Base-by-base conservation (phyloP, 2,113 vertebrate genomes). In the Ceyx margarethae region DNA sequence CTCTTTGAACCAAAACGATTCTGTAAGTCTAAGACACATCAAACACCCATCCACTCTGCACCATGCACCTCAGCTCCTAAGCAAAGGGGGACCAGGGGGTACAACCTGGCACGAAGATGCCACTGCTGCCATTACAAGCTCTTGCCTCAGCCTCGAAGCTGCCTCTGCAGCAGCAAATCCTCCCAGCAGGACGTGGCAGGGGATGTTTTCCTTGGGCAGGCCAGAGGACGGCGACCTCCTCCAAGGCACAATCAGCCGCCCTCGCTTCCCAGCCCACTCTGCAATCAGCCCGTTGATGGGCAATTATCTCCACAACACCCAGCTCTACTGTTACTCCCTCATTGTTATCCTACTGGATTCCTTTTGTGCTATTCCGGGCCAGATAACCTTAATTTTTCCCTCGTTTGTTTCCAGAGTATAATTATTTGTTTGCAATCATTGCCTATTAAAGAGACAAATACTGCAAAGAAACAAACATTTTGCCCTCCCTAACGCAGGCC, bases 391-490 rank as follows among this genome's bases (percentile, higher is more conserved):
- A 95, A 96, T 97, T 96, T 95, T 88, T 3, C 61, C 94, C 95
- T 90, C 81, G 87, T 97, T 97, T 97, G 87, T 97, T 97, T 96
- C 84, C 86, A 93, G 78, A 21, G 6, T 91, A 91, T 93, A 96
- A 97, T 97, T 97, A 96, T 98, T 97, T 97, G 83, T 95, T 96
- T 97, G 95, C 96, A 96, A 97, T 97, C 95, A 96, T 83, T 90
- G 95, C 91, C 92, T 89, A 95, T 97, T 97, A 97, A 81, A 57
- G 42, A 81, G 91, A 95, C 15, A 33, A 94, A 96, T 85, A 67
- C 92, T 54, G 92, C 80, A 82, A 95, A 93, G 95, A 87, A 96
- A 94, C 66, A 85, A 90, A 77, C 57, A 31, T 79, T 88, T 58
- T 33, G 37, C 72, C 40, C 56, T 62, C 65, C 26, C 64, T 95